Evolutionary conservation across 2,113 vertebrate genomes (phyloP).

Genomic region (Ptychochromis oligacanthus): DNA sequence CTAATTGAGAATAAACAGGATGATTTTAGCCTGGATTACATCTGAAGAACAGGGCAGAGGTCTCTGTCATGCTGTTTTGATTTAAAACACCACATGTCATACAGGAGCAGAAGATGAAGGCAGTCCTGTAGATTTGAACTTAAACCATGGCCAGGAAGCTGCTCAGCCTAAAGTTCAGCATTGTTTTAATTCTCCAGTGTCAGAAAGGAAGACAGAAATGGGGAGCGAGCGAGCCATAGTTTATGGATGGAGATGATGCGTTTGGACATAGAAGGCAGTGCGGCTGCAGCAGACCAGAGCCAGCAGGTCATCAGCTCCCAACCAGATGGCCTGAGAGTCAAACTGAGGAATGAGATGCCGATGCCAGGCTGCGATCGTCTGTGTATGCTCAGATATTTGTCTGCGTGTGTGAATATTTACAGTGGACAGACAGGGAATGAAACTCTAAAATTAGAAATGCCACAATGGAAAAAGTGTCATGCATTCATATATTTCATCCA

Average conservation of each 20-base stretch:
- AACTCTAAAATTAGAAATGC: background rate
- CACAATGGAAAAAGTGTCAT: background rate
- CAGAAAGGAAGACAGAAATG: background rate
- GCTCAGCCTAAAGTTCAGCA: constrained; percentile 2
- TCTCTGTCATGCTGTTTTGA: background rate
- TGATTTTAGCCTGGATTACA: background rate
- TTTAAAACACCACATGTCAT: background rate
- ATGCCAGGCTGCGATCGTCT: constrained; percentile 34
- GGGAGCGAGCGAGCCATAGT: background rate
- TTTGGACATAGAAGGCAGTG: constrained; percentile 49
- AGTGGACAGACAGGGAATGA: background rate
- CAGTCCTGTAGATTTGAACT: background rate
- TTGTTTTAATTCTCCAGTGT: constrained; percentile 15
- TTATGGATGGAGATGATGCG: constrained; percentile 14
- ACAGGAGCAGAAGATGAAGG: background rate
- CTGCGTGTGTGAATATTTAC: constrained; percentile 8
- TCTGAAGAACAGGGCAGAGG: fast-evolving
- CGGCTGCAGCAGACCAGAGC: constrained; percentile 23
- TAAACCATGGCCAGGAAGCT: background rate
- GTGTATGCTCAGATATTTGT: constrained; percentile 18
- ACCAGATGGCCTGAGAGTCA: constrained; percentile 39
- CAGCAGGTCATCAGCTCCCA: constrained; percentile 41
- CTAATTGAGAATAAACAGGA: background rate
- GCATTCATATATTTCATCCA: background rate
- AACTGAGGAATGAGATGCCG: constrained; percentile 27